These are phyloP conservation scores for Latrodectus hesperus DNA, from an alignment of 2,888 invertebrate genomes.

Conservation along the genomic window DNA sequence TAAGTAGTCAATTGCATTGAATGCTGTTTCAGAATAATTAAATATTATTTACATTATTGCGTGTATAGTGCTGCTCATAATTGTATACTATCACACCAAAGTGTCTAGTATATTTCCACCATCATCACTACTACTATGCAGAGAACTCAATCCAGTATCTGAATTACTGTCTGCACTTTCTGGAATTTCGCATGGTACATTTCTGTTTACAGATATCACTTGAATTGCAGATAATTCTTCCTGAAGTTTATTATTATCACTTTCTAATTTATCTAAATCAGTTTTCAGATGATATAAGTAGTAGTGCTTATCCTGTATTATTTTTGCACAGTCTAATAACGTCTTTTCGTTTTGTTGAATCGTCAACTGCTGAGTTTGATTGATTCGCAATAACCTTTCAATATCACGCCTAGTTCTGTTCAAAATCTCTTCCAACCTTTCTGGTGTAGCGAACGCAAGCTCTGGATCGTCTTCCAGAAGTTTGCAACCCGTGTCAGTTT, in stretches of 20 bases:
- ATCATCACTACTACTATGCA: constrained; percentile 76
- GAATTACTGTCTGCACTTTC: constrained; percentile 77
- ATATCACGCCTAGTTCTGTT: constrained; percentile 70
- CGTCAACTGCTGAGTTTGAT: constrained; percentile 71
- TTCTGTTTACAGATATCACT: constrained; percentile 44
- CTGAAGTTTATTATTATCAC: constrained; percentile 69
- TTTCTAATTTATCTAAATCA: constrained; percentile 73
- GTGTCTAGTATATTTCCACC: constrained; percentile 75
- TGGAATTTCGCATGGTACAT: constrained; percentile 62
- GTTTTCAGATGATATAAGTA: constrained; percentile 72
- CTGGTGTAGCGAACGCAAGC: constrained; percentile 51
- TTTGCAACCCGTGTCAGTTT: constrained; percentile 24
- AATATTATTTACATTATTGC: no score
- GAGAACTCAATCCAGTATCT: constrained; percentile 77
- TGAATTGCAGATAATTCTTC: constrained; percentile 59
- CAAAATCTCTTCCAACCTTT: constrained; percentile 62
- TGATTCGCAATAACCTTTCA: constrained; percentile 71
- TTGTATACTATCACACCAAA: constrained; percentile 72
- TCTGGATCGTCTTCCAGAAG: constrained; percentile 56
- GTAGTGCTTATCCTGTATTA: constrained; percentile 72
- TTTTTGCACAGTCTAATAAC: constrained; percentile 72
- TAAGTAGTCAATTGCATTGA: no score
- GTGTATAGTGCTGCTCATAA: no score
- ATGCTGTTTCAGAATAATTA: no score
- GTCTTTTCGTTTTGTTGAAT: constrained; percentile 73